Evolutionary conservation across 2,888 invertebrate genomes (phyloP).

Genomic region (Melangyna quadrimaculata): DNA sequence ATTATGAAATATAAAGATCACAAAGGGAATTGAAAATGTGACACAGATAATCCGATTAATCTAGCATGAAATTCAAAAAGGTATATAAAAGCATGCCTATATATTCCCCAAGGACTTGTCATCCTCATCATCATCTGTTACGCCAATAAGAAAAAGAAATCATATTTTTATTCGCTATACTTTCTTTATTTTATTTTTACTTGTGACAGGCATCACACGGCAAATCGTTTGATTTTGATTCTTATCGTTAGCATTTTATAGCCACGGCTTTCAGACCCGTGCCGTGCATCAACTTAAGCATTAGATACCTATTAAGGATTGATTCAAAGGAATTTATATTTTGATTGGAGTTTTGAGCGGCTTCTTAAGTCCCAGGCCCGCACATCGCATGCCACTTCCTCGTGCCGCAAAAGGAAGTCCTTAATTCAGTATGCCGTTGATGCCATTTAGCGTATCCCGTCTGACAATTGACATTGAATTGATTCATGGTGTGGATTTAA

Average conservation of each 20-base stretch:
- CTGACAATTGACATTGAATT: slow-evolving; percentile 50
- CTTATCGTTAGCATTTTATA: slow-evolving; percentile 33
- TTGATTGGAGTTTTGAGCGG: slow-evolving; percentile 28
- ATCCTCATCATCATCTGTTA: slow-evolving; percentile 23
- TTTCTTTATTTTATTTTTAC: neutral
- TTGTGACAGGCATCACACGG: slow-evolving; percentile 15
- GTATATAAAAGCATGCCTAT: slow-evolving; percentile 11
- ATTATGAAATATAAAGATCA: slow-evolving; percentile 33
- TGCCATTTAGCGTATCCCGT: neutral
- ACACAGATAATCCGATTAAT: slow-evolving; percentile 69
- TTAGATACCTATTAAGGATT: slow-evolving; percentile 21
- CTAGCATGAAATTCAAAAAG: slow-evolving; percentile 68
- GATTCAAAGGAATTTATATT: slow-evolving; percentile 28
- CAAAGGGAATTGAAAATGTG: slow-evolving; percentile 69
- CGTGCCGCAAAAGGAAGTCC: neutral
- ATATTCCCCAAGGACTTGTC: slow-evolving; percentile 47
- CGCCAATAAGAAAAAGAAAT: slow-evolving; percentile 40
- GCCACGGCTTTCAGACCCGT: neutral
- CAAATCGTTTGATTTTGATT: slow-evolving; percentile 55
- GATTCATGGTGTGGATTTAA: slow-evolving; percentile 41
- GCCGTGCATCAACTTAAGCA: neutral
- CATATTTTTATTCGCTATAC: slow-evolving; percentile 32
- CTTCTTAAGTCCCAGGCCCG: neutral
- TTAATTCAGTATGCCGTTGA: neutral
- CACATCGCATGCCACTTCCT: neutral